Evolutionary conservation across 2,888 invertebrate species (phyloP), one percentile per base, ranked within the genome.

Genomic region (Drosophila hamatofila): DNA sequence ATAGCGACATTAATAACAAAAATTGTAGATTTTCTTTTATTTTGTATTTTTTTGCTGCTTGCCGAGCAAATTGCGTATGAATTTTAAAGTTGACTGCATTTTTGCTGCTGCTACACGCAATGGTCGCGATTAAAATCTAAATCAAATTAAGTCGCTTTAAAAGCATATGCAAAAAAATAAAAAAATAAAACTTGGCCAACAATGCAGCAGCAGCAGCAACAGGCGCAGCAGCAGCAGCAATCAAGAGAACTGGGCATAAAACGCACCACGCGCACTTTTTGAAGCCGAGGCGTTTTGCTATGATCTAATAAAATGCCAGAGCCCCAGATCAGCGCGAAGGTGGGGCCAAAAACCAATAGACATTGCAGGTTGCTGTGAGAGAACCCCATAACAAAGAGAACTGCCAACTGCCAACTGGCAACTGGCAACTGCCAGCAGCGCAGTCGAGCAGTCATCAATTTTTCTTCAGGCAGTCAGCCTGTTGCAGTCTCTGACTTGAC

Each of bases 61-160:
- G 21, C 54, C 74, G 52, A 65, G 81, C 81, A 75, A 77, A 80
- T 83, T 80, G 81, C 70, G 84, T 75, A 86, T 88, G 72, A 67
- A 75, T 79, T 79, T 75, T 60, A 56, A 62, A 67, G 59, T 66
- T 51, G 52, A 39, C 68, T 60, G 63, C 57, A 73, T 78, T 76
- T 85, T 73, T 76, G 66, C 55, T 16, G 61, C 21, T 74, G 78
- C 67, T 69, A 88, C 86, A 88, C 90, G 88, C 88, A 89, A 89
- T 74, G 83, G 57, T 70, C 52, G 86, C 86, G 84, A 89, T 89
- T 85, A 82, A 89, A 88, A 85, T 89, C 86, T 85, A 89, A 85
- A 85, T 89, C 88, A 85, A 88, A 89, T 85, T 88, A 85, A 84
- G 89, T 89, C 89, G 88, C 89, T 89, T 76, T 81, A 84, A 84